phyloP scores from a whole-genome alignment of 35 echinoderm and acorn worm species.

The Lytechinus pictus region DNA sequence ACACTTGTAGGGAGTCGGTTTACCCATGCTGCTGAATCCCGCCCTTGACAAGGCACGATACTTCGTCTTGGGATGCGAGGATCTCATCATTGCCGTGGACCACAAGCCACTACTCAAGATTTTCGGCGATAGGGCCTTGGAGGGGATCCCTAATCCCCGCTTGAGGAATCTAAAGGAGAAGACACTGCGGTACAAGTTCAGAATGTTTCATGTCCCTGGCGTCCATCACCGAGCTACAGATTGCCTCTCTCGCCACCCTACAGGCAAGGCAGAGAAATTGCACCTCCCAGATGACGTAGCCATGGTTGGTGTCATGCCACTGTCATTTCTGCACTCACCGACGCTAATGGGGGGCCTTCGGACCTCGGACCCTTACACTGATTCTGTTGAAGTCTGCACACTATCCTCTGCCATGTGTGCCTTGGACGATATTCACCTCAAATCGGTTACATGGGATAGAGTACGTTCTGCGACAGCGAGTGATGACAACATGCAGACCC shows the following conservation, averaged over 20 bases:
- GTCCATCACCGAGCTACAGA: neutral
- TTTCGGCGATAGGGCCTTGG: neutral
- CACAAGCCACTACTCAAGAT: slow-evolving; percentile 57
- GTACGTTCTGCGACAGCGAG: slow-evolving; percentile 42
- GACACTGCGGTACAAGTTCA: slow-evolving; percentile 44
- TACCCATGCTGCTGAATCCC: slow-evolving; percentile 40
- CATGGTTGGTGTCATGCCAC: neutral
- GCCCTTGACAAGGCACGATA: slow-evolving; percentile 55
- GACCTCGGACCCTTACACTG: neutral
- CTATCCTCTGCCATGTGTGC: neutral
- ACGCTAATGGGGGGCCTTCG: neutral
- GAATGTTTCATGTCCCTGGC: slow-evolving; percentile 58
- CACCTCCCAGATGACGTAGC: slow-evolving; percentile 60
- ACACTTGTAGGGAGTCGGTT: slow-evolving; percentile 61
- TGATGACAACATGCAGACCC: slow-evolving; percentile 44
- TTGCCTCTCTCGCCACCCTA: slow-evolving; percentile 45
- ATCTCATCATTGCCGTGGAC: slow-evolving; percentile 61
- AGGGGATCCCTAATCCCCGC: slow-evolving; percentile 50
- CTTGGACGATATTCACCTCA: neutral
- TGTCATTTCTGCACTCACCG: too few relatives aligned
- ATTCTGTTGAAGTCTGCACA: slow-evolving; percentile 29
- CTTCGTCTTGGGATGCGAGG: slow-evolving; percentile 47
- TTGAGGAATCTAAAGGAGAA: slow-evolving; percentile 69
- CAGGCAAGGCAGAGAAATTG: slow-evolving; percentile 1
- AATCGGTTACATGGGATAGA: slow-evolving; percentile 57